Evolutionary conservation across 2,888 invertebrate species (phyloP).

Genomic region (Mamestra brassicae): DNA sequence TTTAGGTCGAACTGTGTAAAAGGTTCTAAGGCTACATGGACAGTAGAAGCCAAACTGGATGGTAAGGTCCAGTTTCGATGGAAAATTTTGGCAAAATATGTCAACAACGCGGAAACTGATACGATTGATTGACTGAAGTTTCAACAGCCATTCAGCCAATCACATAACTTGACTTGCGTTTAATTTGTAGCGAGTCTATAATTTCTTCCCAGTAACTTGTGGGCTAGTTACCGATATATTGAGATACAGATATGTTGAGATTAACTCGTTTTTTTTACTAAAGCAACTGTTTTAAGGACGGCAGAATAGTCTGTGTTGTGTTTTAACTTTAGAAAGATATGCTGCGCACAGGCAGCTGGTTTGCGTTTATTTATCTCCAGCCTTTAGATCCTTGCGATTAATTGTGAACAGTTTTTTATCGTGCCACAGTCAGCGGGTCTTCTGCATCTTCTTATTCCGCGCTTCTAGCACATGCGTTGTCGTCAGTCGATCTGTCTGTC

Average conservation of each 20-base stretch:
- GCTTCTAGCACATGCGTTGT: conserved; percentile 64
- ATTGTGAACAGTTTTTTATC: background rate
- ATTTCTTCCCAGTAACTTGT: too few species aligned
- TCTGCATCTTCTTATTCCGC: conserved; percentile 44
- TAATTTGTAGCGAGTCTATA: too few species aligned
- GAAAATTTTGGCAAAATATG: too few species aligned
- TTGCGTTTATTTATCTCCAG: conserved; percentile 2
- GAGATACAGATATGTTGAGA: background rate
- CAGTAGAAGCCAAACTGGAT: too few species aligned
- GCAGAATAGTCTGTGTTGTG: background rate
- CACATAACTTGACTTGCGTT: too few species aligned
- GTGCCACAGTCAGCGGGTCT: conserved; percentile 13
- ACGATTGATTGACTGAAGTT: too few species aligned
- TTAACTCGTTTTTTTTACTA: background rate
- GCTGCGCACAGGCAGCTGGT: background rate
- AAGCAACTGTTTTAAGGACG: background rate
- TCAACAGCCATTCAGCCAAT: too few species aligned
- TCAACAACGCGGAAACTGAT: too few species aligned
- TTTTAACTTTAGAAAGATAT: background rate
- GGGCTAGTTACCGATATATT: too few species aligned
- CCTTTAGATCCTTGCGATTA: too few species aligned
- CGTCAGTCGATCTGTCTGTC: conserved; percentile 85
- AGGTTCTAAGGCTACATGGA: background rate
- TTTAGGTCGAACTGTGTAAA: background rate
- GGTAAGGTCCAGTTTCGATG: too few species aligned